Percentiles rank a stretch among this genome's conserved stretches.
Conservation (phyloP, 2,888 invertebrate species). For the Dasysyrphus tricinctus region DNA sequence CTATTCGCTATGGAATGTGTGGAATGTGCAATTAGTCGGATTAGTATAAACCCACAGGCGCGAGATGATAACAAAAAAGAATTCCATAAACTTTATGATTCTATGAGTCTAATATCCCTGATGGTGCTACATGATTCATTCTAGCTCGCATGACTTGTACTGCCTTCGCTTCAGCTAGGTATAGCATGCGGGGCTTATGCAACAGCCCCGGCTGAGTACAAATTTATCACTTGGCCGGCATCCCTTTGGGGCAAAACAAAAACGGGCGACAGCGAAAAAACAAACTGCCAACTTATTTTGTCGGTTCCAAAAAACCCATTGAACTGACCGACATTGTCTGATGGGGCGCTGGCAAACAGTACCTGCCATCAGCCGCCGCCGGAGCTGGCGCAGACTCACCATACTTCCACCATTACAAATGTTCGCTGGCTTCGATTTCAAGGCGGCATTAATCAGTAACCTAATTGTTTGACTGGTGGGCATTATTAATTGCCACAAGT, state of each 20-base stretch:
- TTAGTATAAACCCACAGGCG: slow-evolving; percentile 37
- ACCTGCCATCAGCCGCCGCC: slow-evolving; percentile 26
- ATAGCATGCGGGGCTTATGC: slow-evolving; percentile 53
- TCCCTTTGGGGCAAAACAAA: slow-evolving; percentile 60
- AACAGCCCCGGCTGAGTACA: slow-evolving; percentile 17
- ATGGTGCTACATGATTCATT: slow-evolving; percentile 57
- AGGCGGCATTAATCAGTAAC: slow-evolving; percentile 74
- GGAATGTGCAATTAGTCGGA: slow-evolving; percentile 74
- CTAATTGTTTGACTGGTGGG: slow-evolving; percentile 75
- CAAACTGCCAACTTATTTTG: slow-evolving; percentile 22
- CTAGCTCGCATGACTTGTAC: not conserved
- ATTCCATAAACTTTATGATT: slow-evolving; percentile 54
- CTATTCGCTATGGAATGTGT: slow-evolving; percentile 64
- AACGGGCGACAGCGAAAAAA: slow-evolving; percentile 25
- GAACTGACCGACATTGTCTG: slow-evolving; percentile 59
- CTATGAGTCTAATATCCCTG: slow-evolving; percentile 55
- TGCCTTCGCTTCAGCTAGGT: not conserved
- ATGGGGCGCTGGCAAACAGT: slow-evolving; percentile 5
- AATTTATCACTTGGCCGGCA: slow-evolving; percentile 69
- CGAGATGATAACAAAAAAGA: slow-evolving; percentile 53
- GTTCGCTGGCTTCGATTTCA: slow-evolving; percentile 52
- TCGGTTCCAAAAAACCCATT: slow-evolving; percentile 47
- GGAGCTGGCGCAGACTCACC: slow-evolving; percentile 38
- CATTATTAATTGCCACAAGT: slow-evolving; percentile 75
- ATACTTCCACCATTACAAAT: not conserved